Evolutionary conservation across 2,797 vertebrate species (phyloP).

Genomic region (Hyperoplus immaculatus): DNA sequence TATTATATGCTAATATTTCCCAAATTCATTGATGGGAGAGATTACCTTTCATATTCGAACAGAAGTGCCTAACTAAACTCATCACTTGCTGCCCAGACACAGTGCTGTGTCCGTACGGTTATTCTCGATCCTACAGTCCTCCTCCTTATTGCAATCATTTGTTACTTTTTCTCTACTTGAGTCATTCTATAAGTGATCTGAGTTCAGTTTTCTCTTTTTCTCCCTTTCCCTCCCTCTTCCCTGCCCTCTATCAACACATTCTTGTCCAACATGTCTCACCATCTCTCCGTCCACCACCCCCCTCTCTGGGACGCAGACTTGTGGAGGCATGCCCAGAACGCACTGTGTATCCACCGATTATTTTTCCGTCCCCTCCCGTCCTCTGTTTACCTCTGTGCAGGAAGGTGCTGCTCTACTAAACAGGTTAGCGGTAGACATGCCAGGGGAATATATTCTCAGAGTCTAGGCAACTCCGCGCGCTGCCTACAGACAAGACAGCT

Average conservation of each 20-base stretch:
- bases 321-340: slow-evolving; percentile 74
- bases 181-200: slow-evolving; percentile 7
- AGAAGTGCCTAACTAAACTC: slow-evolving; percentile 4
- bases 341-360: slow-evolving; percentile 31
- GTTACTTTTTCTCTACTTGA: slow-evolving; percentile 8
- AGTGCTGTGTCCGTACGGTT: neutral
- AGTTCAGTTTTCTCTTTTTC: slow-evolving; percentile 9
- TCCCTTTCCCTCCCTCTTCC: slow-evolving; percentile 12
- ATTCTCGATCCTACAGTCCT: slow-evolving; percentile 3
- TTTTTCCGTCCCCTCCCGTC: slow-evolving; percentile 12
- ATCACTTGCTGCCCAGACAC: neutral
- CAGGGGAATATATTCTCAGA: slow-evolving; percentile 34
- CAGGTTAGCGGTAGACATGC: slow-evolving; percentile 45
- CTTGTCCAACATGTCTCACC: slow-evolving; percentile 39
- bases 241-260: slow-evolving; percentile 37
- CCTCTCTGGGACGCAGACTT: slow-evolving; percentile 50
- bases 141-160: slow-evolving; percentile 15
- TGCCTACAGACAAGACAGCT: slow-evolving; percentile 41
- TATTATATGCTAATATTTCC: neutral
- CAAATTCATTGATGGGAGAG: neutral
- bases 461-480: slow-evolving; percentile 36
- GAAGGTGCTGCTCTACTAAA: slow-evolving; percentile 60
- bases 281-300: slow-evolving; percentile 30
- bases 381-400: slow-evolving; percentile 30
- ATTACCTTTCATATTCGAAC: neutral